Evolutionary conservation across 37 sponge, comb jelly and placozoan species (phyloP).

Genomic region (Geodia barretti): DNA sequence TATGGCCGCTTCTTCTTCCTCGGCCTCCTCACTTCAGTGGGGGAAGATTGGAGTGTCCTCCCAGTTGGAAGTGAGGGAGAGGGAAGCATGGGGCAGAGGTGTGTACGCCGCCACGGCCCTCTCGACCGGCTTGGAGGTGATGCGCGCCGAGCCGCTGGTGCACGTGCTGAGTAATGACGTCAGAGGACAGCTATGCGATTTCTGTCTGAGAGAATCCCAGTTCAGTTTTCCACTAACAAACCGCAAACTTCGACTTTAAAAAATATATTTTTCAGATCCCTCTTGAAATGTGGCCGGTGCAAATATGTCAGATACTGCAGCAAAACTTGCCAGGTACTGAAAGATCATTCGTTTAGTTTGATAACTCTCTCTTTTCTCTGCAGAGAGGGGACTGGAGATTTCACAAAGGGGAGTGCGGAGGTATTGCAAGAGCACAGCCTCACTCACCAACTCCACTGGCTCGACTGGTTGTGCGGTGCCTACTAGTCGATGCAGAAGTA

Average conservation of each 20-base stretch:
- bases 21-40: too few relatives aligned
- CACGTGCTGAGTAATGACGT: constrained; percentile 37
- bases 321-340: constrained; percentile 63
- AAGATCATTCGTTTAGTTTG: neutral
- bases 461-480: constrained; percentile 49
- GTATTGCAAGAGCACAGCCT: constrained; percentile 38
- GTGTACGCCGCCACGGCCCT: constrained; percentile 17
- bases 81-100: constrained; percentile 43
- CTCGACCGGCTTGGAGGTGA: constrained; percentile 28
- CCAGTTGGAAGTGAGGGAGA: constrained; percentile 29
- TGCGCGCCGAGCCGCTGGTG: constrained; percentile 25
- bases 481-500: neutral
- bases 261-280: too few relatives aligned
- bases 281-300: constrained; percentile 49
- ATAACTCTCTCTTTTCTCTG: neutral
- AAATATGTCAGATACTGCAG: constrained; percentile 58
- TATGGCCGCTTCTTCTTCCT: too few relatives aligned
- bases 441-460: constrained; percentile 53
- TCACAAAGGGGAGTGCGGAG: constrained; percentile 73
- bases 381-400: constrained; percentile 67
- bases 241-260: too few relatives aligned
- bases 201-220: constrained; percentile 36
- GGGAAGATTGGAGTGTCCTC: neutral
- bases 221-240: too few relatives aligned
- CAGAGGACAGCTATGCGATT: constrained; percentile 23